Evolutionary conservation across 2,797 vertebrate genomes (phyloP).

Genomic region (Argyrosomus regius): DNA sequence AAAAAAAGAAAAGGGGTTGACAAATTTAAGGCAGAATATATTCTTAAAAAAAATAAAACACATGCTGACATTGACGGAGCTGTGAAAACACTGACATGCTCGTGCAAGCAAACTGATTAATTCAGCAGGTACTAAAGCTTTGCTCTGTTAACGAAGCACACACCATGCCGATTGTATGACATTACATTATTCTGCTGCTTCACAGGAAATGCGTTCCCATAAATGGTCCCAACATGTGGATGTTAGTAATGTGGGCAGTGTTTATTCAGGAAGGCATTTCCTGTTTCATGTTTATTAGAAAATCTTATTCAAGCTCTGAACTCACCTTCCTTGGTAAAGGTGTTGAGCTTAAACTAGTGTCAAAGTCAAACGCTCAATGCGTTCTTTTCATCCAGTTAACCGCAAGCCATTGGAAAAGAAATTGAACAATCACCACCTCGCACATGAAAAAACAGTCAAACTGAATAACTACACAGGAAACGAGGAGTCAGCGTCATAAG

Average conservation of each 20-base stretch:
- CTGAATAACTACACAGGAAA: background rate
- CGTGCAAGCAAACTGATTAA: conserved; percentile 6
- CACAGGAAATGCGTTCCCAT: conserved; percentile 59
- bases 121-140: background rate
- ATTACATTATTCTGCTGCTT: conserved; percentile 11
- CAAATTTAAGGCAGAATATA: background rate
- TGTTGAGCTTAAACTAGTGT: conserved; percentile 59
- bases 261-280: conserved; percentile 55
- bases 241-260: background rate
- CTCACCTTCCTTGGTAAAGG: conserved; percentile 78
- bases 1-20: background rate
- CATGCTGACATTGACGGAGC: background rate
- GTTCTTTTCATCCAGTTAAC: conserved; percentile 82
- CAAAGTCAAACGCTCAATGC: conserved; percentile 62
- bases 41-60: background rate
- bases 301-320: conserved; percentile 48
- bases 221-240: conserved; percentile 3
- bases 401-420: conserved; percentile 72
- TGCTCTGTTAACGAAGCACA: background rate
- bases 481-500: background rate
- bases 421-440: conserved; percentile 67
- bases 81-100: conserved; percentile 1
- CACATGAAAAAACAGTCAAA: conserved; percentile 9
- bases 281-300: conserved; percentile 21
- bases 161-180: conserved; percentile 5